phyloP scores from a whole-genome alignment of 2,888 invertebrate genomes.

The Panopea generosa region DNA sequence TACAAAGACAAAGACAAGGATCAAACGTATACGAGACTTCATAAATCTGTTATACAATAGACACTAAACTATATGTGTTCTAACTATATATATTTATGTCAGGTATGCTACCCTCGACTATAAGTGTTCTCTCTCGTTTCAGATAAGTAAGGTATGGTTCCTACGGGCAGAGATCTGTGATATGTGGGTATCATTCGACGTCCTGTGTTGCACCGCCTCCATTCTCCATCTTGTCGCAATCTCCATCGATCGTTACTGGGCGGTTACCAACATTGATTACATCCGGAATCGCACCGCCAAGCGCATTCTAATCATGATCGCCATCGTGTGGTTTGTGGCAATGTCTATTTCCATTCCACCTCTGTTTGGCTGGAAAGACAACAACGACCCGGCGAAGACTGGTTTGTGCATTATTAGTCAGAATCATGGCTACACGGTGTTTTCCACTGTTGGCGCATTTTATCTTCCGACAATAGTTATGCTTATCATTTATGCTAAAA shows the following conservation, averaged over 20 bases:
- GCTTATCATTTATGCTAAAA: conserved; percentile 98
- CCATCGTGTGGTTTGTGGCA: conserved; percentile 96
- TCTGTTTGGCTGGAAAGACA: conserved; percentile 88
- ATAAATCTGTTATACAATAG: too few relatives aligned
- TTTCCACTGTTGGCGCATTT: conserved; percentile 98
- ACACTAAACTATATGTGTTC: too few relatives aligned
- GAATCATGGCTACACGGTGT: conserved; percentile 94
- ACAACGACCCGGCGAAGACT: conserved; percentile 73
- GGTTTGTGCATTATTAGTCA: conserved; percentile 95
- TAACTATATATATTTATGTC: too few relatives aligned
- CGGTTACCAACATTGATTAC: conserved; percentile 98
- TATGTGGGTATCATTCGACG: conserved; percentile 98
- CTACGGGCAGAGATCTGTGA: conserved; percentile 95
- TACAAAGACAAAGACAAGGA: too few relatives aligned
- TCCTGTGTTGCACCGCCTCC: conserved; percentile 98
- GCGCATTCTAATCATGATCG: conserved; percentile 94
- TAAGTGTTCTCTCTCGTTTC: too few relatives aligned
- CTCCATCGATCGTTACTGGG: conserved; percentile 99
- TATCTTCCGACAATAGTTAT: conserved; percentile 98
- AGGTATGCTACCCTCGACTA: too few relatives aligned
- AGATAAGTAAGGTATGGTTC: conserved; percentile 88
- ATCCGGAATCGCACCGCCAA: conserved; percentile 95
- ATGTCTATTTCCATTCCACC: conserved; percentile 97
- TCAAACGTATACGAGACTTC: too few relatives aligned
- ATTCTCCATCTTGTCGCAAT: conserved; percentile 98